A percentile compares a stretch with the other conserved stretches of the same genome.
Evolutionary conservation across 2,797 vertebrate genomes (phyloP).

Genomic region (Malurus leucopterus): DNA sequence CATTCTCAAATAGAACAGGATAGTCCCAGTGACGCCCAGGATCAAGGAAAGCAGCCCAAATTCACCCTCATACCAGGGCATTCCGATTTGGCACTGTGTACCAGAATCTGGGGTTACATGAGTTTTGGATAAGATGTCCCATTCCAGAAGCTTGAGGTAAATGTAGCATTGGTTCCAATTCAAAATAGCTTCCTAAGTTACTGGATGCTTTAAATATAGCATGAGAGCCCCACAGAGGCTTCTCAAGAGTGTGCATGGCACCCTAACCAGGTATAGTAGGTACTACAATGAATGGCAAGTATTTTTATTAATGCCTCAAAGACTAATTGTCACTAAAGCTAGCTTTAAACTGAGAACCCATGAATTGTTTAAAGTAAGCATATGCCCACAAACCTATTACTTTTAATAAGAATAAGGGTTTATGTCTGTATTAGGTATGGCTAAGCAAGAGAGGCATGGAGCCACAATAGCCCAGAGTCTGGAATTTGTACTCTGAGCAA

Average conservation of each 20-base stretch:
- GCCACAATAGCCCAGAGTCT: conserved; percentile 31
- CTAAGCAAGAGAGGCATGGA: background rate
- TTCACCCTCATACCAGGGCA: conserved; percentile 47
- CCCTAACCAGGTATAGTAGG: conserved; percentile 25
- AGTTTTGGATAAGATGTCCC: conserved; percentile 60
- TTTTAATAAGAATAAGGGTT: background rate
- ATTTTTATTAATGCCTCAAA: background rate
- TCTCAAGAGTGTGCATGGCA: background rate
- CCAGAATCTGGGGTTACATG: conserved; percentile 55
- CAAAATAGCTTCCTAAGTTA: conserved; percentile 66
- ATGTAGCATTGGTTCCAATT: conserved; percentile 40
- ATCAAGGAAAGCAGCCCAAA: conserved; percentile 47
- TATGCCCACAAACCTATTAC: background rate
- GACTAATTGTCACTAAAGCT: background rate
- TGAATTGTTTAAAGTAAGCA: background rate
- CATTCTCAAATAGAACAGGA: conserved; percentile 56
- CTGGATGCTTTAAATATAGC: conserved; percentile 64
- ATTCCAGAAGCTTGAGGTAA: conserved; percentile 70
- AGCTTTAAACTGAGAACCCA: background rate
- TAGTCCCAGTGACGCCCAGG: background rate
- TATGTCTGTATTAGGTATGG: background rate
- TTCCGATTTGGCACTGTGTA: conserved; percentile 36
- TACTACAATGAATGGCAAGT: background rate
- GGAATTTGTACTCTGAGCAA: background rate
- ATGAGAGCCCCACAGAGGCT: conserved; percentile 12